Evolutionary conservation across 2,113 vertebrate genomes (phyloP).

Genomic region (Tachycineta bicolor): DNA sequence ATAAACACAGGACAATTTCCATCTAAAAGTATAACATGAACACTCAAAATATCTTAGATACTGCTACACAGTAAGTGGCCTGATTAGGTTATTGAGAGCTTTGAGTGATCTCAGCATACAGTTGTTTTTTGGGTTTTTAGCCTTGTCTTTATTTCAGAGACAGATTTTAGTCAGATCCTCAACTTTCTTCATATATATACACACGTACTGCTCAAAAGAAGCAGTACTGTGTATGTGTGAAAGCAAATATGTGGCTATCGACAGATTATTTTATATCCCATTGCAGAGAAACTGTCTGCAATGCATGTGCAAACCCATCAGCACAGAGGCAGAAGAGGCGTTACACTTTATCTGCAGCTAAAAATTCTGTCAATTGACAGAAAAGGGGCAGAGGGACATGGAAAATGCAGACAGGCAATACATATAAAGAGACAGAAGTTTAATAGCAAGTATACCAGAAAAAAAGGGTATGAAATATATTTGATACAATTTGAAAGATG

Average conservation of each 20-base stretch:
- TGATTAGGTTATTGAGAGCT: neutral
- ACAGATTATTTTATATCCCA: slow-evolving; percentile 55
- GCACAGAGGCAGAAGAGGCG: neutral
- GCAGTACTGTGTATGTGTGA: slow-evolving; percentile 11
- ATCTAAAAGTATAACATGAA: neutral
- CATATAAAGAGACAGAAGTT: neutral
- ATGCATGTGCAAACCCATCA: neutral
- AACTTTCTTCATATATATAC: neutral
- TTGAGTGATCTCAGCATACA: neutral
- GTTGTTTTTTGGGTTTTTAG: neutral
- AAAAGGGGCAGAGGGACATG: neutral
- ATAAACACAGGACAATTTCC: neutral
- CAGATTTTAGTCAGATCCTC: neutral
- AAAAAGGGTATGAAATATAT: neutral
- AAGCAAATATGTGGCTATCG: slow-evolving; percentile 25
- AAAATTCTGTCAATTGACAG: neutral
- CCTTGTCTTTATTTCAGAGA: neutral
- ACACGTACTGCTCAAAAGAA: slow-evolving; percentile 13
- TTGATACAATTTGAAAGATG: neutral
- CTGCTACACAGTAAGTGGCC: neutral
- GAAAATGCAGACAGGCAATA: neutral
- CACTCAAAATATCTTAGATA: neutral
- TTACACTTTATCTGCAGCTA: neutral
- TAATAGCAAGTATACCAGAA: neutral
- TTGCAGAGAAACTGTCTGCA: slow-evolving; percentile 1